A percentile compares a stretch with the other conserved stretches of the same genome.
Evolutionary conservation across 2,113 vertebrate genomes (phyloP).

Genomic region (Cebidichthys violaceus): DNA sequence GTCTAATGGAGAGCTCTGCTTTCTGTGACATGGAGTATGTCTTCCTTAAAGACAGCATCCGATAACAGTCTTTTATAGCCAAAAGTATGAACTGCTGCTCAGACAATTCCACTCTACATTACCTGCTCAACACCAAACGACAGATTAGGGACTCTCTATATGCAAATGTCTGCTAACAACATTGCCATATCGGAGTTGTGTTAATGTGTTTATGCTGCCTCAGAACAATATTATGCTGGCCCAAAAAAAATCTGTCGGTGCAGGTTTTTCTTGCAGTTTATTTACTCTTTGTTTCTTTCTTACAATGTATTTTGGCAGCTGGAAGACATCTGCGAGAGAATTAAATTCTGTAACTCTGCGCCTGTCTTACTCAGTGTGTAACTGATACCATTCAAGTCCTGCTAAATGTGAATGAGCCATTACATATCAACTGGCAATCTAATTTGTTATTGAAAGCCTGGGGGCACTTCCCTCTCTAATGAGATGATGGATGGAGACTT

Average conservation of each 20-base stretch:
- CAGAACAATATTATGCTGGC: too few relatives aligned
- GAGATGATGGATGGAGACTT: conserved; percentile 45
- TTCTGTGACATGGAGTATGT: conserved; percentile 1
- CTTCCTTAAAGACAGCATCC: conserved; percentile 13
- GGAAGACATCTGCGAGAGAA: conserved; percentile 4
- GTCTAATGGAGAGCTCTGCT: conserved; percentile 14
- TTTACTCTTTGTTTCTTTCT: background rate
- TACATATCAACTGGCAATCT: conserved; percentile 52
- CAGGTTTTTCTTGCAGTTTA: background rate
- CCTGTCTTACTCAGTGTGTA: conserved; percentile 30
- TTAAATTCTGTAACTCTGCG: conserved; percentile 10
- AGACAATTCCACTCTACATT: too few relatives aligned
- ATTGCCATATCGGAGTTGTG: background rate
- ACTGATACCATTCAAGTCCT: conserved; percentile 40
- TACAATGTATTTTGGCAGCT: background rate
- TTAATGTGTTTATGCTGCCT: too few relatives aligned
- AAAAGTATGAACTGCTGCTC: background rate
- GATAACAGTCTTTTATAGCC: background rate
- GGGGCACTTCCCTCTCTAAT: conserved; percentile 27
- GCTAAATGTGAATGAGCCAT: conserved; percentile 48
- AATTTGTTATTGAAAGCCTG: conserved; percentile 53
- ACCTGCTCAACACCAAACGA: background rate
- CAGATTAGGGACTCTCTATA: background rate
- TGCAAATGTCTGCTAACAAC: background rate
- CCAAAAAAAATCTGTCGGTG: background rate